These are phyloP conservation scores for Osmerus mordax DNA, from an alignment of 2,113 vertebrate species.

Conservation along the genomic window DNA sequence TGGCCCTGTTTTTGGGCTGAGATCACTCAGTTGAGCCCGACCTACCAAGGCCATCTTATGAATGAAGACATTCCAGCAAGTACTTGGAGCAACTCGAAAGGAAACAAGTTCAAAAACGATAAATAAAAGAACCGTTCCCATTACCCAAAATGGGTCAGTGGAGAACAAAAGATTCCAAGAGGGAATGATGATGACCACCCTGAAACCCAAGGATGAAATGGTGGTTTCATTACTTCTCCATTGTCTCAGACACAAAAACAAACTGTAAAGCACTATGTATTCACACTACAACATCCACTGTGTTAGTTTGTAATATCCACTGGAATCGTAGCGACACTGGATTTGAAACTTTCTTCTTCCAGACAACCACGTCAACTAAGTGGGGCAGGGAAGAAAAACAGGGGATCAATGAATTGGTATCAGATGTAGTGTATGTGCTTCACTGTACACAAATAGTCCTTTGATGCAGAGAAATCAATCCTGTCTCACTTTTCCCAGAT, in stretches of 20 bases:
- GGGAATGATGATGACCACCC: constrained; percentile 2
- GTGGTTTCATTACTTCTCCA: neutral
- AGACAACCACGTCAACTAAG: neutral
- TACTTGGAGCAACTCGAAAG: constrained; percentile 6
- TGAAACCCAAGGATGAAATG: neutral
- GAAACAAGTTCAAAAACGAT: constrained; percentile 19
- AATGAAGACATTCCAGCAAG: constrained; percentile 46
- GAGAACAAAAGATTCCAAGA: constrained; percentile 3
- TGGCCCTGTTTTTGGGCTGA: constrained; percentile 39
- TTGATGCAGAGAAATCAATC: constrained; percentile 3
- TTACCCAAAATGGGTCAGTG: constrained; percentile 15
- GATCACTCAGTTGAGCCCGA: constrained; percentile 16
- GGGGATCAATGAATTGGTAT: neutral
- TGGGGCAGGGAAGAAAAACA: neutral
- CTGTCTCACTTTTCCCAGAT: neutral
- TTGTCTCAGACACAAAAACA: neutral
- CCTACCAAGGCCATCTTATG: constrained; percentile 27
- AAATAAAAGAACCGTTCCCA: constrained; percentile 13
- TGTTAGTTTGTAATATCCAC: too few relatives aligned
- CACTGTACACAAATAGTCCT: neutral
- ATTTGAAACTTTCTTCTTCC: neutral
- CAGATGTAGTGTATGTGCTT: neutral
- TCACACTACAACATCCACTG: too few relatives aligned
- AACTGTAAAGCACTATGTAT: neutral
- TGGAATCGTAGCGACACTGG: too few relatives aligned